Base-by-base conservation (phyloP, 2,888 invertebrate genomes). In the Macaria liturata region DNA sequence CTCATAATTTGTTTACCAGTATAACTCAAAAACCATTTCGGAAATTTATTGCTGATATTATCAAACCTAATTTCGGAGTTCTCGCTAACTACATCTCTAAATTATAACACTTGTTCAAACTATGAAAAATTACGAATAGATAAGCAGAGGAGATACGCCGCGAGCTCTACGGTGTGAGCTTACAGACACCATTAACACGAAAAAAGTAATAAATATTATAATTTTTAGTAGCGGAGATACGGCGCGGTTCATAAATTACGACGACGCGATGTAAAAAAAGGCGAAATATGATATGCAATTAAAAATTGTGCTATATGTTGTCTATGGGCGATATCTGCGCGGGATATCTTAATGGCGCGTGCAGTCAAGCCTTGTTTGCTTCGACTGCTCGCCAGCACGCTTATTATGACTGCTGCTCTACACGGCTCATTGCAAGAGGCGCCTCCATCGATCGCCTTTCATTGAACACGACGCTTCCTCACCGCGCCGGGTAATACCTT, bases 321-420 rank as follows among this genome's bases (percentile, higher is more conserved):
- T 74, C 74, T 61, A 72, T 73, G 69, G 62, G 65, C 65, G 67
- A 64, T 86, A 86, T 86, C 85, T 64, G 72, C 66, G 67, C 67
- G 65, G 75, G 78, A 81, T 82, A 86, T 86, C 85, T 86, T 81
- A 86, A 86, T 87, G 72, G 83, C 80, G 78, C 80, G 84, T 78
- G 80, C 82, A 78, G 78, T 81, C 76, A 75, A 74, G 77, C 69
- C 83, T 84, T 86, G 85, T 84, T 86, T 85, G 78, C 81, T 75
- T 57, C 75, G 73, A 52, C 46, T 44, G 45, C 69, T 71, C 72
- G 67, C 72, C 70, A 69, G 70, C 71, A 75, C 75, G 81, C 74
- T 75, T 80, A 79, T 81, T 81, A 82, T 71, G 70, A 73, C 74
- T 68, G 71, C 67, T 65, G 65, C 66, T 64, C 62, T 70, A 78